A percentile compares a stretch with the other conserved stretches of the same genome.
Evolutionary conservation across 2,888 invertebrate genomes (phyloP).

Genomic region (Archips crataeganus): DNA sequence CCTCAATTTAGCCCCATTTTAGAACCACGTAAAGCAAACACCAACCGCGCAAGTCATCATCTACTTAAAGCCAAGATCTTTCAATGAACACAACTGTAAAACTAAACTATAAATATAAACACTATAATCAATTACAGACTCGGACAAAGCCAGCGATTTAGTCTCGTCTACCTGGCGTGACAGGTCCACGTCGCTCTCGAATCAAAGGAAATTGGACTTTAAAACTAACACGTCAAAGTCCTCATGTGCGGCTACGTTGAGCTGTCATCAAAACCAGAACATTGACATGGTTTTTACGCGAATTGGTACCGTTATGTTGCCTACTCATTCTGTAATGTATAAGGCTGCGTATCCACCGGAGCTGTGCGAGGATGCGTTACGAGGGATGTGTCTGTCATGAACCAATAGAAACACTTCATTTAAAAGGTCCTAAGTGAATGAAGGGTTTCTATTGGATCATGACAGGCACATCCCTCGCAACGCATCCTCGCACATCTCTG

Average conservation of each 20-base stretch:
- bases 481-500: too few relatives aligned
- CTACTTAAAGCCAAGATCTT: conserved; percentile 1
- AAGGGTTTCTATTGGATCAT: too few relatives aligned
- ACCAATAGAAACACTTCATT: too few relatives aligned
- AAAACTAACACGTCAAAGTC: neutral
- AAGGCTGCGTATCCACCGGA: too few relatives aligned
- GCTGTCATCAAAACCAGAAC: conserved; percentile 25
- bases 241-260: neutral
- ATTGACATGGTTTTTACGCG: conserved; percentile 40
- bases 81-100: conserved; percentile 23
- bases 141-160: conserved; percentile 24
- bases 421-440: too few relatives aligned
- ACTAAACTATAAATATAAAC: conserved; percentile 25
- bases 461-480: too few relatives aligned
- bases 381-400: too few relatives aligned
- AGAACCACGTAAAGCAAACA: neutral
- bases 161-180: conserved; percentile 26
- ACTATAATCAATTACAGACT: conserved; percentile 32
- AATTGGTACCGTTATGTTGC: conserved; percentile 33
- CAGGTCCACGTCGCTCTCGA: neutral
- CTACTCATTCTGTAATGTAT: conserved; percentile 34
- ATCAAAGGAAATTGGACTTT: conserved; percentile 9
- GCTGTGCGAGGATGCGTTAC: too few relatives aligned
- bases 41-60: neutral
- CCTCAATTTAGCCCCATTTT: too few relatives aligned